A percentile compares a stretch with the other conserved stretches of the same genome.
phyloP scores from a whole-genome alignment of 2,113 vertebrate genomes.

The Sinocyclocheilus rhinocerous region DNA sequence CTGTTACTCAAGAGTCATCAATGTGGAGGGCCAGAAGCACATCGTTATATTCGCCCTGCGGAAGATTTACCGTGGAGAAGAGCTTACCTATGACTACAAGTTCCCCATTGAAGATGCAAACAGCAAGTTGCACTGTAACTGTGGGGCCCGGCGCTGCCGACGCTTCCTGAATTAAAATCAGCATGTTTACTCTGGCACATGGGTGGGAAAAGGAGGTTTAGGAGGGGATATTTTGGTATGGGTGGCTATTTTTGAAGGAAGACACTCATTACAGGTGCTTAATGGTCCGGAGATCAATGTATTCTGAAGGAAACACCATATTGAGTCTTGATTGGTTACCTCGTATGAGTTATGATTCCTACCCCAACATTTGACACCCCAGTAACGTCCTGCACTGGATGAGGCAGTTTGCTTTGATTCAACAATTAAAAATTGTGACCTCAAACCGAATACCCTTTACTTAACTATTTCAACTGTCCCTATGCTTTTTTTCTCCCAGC shows the following conservation, averaged over 20 bases:
- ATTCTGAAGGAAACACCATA: background rate
- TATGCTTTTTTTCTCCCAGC: slow-evolving; percentile 14
- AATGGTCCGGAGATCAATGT: background rate
- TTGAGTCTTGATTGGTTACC: background rate
- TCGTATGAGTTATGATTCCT: background rate
- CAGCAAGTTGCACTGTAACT: slow-evolving; percentile 90
- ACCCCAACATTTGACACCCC: background rate
- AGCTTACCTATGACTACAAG: slow-evolving; percentile 94
- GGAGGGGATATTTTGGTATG: background rate
- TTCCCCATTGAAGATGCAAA: slow-evolving; percentile 90
- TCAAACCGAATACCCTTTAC: background rate
- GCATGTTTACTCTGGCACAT: background rate
- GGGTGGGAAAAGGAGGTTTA: background rate
- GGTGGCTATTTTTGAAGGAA: background rate
- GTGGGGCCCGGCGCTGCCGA: slow-evolving; percentile 84
- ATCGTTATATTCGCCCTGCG: slow-evolving; percentile 90
- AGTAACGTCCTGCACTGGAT: background rate
- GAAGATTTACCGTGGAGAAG: slow-evolving; percentile 88
- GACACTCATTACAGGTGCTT: background rate
- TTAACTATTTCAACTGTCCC: background rate
- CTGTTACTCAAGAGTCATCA: slow-evolving; percentile 91
- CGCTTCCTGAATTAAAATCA: slow-evolving; percentile 83
- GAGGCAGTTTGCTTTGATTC: background rate
- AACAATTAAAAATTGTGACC: background rate
- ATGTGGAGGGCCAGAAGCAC: slow-evolving; percentile 91